Base-by-base conservation (phyloP, 92 coral and sea anemone species). In the Actinostola sp. region DNA sequence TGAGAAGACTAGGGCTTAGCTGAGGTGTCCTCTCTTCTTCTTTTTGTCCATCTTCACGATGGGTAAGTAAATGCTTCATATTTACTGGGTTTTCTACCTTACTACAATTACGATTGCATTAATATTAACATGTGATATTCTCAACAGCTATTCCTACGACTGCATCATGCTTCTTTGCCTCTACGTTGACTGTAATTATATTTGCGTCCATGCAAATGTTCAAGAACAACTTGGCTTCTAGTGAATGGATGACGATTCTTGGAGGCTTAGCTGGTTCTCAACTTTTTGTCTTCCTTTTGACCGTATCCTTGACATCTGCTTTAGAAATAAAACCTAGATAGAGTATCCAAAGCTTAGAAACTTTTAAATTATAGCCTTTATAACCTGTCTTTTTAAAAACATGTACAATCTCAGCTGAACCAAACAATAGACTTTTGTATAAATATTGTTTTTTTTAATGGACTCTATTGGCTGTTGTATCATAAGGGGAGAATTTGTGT, bases 261-360 rank as follows among this genome's bases (percentile, higher is more conserved):
- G 99, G 99, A 25, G 99, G 99, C 32, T 95, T 95, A 52, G 59
- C 86, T 51, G 99, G 99, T n/a, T 92, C 99, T n/a, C 99, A 92
- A 71, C 79, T 95, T n/a, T 95, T 95, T 75, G 77, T 95, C 23
- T 95, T 88, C 68, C 88, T 91, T 26, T 39, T 95, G 33, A 95
- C 99, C 65, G 99, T 95, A 95, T 95, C 99, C 96, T 95, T 73
- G 7, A 27, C 21, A 5, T 23, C 11, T 17, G 28, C 38, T 7
- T 57, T 57, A 46, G 4, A 36, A 36, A 11, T 36, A 4, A 36
- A 36, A 28, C n/a, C 15, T 5, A 32, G 30, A 15, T 8, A 1
- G 6, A 36, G 4, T 36, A 4, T 36, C 4, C 4, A 11, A 36
- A 36, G 11, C 6, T 4, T 36, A 36, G 42, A 36, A 23, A 20